A percentile compares a stretch with the other conserved stretches of the same genome.
phyloP scores from a whole-genome alignment of 1,140 invertebrate genomes.

The Pseudobourletiella spinata region DNA sequence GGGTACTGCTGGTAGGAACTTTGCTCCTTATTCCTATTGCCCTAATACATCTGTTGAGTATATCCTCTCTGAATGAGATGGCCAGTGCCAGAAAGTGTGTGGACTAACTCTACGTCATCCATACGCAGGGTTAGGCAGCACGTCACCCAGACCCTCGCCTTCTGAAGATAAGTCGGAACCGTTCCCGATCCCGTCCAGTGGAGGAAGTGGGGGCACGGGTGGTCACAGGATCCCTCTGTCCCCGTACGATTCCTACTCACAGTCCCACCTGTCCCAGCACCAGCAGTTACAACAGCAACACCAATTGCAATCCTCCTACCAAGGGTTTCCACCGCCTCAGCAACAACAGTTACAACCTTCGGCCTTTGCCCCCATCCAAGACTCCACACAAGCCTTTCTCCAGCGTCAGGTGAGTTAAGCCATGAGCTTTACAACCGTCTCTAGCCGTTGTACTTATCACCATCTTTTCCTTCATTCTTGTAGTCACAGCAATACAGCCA shows the following conservation, averaged over 20 bases:
- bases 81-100: too few relatives aligned
- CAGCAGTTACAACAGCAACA: constrained; percentile 37
- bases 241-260: constrained; percentile 28
- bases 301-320: constrained; percentile 11
- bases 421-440: too few relatives aligned
- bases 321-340: constrained; percentile 23
- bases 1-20: too few relatives aligned
- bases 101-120: too few relatives aligned
- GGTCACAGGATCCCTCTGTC: constrained; percentile 9
- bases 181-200: constrained; percentile 28
- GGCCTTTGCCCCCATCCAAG: constrained; percentile 31
- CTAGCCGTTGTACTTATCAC: too few relatives aligned
- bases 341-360: constrained; percentile 18
- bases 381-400: constrained; percentile 21
- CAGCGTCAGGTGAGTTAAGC: constrained; percentile 17
- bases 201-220: constrained; percentile 18
- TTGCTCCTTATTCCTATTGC: too few relatives aligned
- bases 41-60: too few relatives aligned
- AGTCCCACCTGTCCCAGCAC: constrained; percentile 28
- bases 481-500: constrained; percentile 8
- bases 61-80: too few relatives aligned
- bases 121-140: constrained; percentile 40
- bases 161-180: constrained; percentile 38
- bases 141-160: constrained; percentile 41
- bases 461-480: neutral